Conservation (phyloP, 1,140 invertebrate genomes). For the Drosophila virilis region DNA sequence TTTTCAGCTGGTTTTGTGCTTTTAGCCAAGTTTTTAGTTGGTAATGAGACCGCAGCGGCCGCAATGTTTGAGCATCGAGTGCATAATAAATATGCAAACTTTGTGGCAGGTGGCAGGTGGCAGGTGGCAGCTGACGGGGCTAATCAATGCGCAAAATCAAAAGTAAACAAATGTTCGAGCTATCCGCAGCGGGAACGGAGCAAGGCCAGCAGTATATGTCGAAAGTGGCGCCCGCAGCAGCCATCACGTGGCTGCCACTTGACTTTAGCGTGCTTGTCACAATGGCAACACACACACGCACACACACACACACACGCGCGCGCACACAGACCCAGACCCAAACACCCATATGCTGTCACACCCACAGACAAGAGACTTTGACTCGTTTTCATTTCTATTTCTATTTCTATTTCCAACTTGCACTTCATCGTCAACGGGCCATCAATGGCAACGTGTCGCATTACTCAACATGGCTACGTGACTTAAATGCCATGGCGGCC, state of each 20-base stretch:
- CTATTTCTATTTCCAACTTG: conserved; percentile 77
- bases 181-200: not conserved
- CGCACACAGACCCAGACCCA: no score
- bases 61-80: conserved; percentile 67
- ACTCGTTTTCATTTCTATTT: conserved; percentile 42
- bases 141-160: conserved; percentile 76
- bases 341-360: not conserved
- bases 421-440: conserved; percentile 80
- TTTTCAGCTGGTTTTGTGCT: conserved; percentile 23
- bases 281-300: conserved; percentile 39
- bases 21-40: conserved; percentile 33
- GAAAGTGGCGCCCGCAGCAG: conserved; percentile 30
- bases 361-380: not conserved
- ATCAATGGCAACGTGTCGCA: conserved; percentile 80
- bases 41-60: conserved; percentile 46
- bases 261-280: conserved; percentile 51
- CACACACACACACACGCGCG: not conserved
- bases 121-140: conserved; percentile 24
- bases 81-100: conserved; percentile 79
- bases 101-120: conserved; percentile 38
- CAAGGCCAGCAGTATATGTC: conserved; percentile 4
- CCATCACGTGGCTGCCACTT: conserved; percentile 56
- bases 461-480: conserved; percentile 78
- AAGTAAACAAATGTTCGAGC: conserved; percentile 49
- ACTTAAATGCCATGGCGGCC: conserved; percentile 71